Evolutionary conservation across 1,140 invertebrate species (phyloP).

Genomic region (Halyomorpha halys): DNA sequence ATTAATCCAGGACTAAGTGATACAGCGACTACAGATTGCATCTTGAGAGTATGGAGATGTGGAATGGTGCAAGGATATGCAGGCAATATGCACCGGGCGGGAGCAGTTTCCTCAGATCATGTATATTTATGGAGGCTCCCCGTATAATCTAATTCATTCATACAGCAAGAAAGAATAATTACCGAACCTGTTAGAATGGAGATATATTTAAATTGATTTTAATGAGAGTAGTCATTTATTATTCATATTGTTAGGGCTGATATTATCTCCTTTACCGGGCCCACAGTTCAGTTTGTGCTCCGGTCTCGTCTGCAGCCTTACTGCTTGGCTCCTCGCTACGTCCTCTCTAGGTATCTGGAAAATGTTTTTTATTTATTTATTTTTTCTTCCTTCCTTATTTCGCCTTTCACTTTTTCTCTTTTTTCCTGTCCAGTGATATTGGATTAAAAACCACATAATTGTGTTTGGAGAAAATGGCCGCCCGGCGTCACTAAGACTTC

Average conservation of each 20-base stretch:
- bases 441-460: no score
- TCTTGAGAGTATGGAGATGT: no score
- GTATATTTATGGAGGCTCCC: conserved; percentile 11
- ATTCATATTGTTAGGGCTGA: conserved; percentile 16
- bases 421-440: no score
- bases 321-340: not conserved
- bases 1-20: no score
- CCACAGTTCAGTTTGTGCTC: not conserved
- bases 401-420: no score
- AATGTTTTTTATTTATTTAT: no score
- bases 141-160: conserved; percentile 15
- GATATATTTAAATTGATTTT: conserved; percentile 19
- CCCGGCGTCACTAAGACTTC: no score
- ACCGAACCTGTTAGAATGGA: conserved; percentile 12
- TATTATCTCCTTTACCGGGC: conserved; percentile 10
- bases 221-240: conserved; percentile 17
- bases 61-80: no score
- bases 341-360: not conserved
- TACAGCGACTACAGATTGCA: no score
- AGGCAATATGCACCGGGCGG: no score
- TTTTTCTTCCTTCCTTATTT: no score
- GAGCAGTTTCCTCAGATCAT: not conserved
- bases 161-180: conserved; percentile 19
- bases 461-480: no score
- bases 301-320: not conserved